A percentile compares a stretch with the other conserved stretches of the same genome.
Conservation (phyloP, 2,797 vertebrate genomes). For the Ataeniobius toweri region DNA sequence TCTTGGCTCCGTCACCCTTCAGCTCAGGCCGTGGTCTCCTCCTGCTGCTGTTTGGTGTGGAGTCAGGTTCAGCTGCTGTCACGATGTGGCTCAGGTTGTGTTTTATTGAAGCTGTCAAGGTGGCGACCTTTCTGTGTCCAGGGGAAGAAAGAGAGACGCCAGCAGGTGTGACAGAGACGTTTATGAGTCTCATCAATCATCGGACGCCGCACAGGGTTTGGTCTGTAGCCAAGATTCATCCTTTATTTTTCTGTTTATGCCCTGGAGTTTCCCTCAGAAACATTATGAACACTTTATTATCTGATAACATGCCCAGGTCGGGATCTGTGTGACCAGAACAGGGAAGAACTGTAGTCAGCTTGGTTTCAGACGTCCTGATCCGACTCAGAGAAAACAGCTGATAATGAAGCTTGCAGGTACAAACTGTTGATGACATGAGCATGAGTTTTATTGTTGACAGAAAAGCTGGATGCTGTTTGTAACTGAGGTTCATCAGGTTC, state of each 20-base stretch:
- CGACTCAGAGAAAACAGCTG: neutral
- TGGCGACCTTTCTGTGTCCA: slow-evolving; percentile 54
- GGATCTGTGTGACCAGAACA: neutral
- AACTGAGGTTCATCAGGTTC: neutral
- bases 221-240: slow-evolving; percentile 14
- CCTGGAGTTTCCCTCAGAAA: neutral
- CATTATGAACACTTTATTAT: neutral
- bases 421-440: neutral
- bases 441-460: neutral
- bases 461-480: neutral
- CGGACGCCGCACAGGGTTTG: neutral
- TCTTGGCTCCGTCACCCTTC: too few relatives aligned
- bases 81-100: slow-evolving; percentile 29
- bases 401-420: neutral
- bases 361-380: neutral
- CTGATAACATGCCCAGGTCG: neutral
- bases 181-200: slow-evolving; percentile 46
- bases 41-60: slow-evolving; percentile 2
- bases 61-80: slow-evolving; percentile 15
- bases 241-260: neutral
- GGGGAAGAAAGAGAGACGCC: slow-evolving; percentile 33
- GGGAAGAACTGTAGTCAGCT: neutral
- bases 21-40: slow-evolving; percentile 30
- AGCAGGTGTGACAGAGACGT: slow-evolving; percentile 31
- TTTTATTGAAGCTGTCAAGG: slow-evolving; percentile 61